phyloP scores from a whole-genome alignment of 2,113 vertebrate genomes.

The Fregetta grallaria region DNA sequence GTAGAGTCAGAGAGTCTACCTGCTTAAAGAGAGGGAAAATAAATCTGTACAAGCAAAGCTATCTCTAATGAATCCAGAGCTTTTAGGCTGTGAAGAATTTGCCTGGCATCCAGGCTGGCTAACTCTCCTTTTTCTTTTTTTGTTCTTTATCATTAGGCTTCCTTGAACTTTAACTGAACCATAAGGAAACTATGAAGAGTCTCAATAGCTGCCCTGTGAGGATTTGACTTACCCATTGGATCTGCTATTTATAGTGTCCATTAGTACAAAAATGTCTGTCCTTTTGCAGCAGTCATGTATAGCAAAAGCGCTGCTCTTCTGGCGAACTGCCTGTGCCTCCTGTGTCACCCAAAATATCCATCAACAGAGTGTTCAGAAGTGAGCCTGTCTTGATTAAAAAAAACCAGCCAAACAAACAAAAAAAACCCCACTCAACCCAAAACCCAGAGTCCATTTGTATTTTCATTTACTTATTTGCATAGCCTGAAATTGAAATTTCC shows the following conservation, averaged over 20 bases:
- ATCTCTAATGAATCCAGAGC: not conserved
- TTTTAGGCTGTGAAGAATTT: constrained; percentile 1
- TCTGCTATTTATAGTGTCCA: constrained; percentile 62
- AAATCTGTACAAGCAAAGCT: not conserved
- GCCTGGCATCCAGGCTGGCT: not conserved
- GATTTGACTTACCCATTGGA: constrained; percentile 23
- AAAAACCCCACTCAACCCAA: too few relatives aligned
- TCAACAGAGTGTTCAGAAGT: constrained; percentile 40
- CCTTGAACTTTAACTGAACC: constrained; percentile 69
- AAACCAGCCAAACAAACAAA: not conserved
- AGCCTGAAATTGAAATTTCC: not conserved
- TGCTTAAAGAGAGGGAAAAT: not conserved
- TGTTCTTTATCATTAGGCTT: constrained; percentile 37
- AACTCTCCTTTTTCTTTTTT: not conserved
- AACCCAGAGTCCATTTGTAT: not conserved
- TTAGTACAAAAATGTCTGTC: constrained; percentile 50
- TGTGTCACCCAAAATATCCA: constrained; percentile 65
- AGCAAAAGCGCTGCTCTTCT: constrained; percentile 36
- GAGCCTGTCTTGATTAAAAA: constrained; percentile 16
- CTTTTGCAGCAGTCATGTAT: constrained; percentile 56
- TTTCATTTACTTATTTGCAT: constrained; percentile 8
- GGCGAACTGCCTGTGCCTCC: not conserved
- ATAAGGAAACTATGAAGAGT: constrained; percentile 37
- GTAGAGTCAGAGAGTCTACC: not conserved
- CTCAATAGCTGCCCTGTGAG: constrained; percentile 48